A percentile compares a stretch with the other conserved stretches of the same genome.
Conservation (phyloP, 1,140 invertebrate genomes). For the Ganaspis sp. region DNA sequence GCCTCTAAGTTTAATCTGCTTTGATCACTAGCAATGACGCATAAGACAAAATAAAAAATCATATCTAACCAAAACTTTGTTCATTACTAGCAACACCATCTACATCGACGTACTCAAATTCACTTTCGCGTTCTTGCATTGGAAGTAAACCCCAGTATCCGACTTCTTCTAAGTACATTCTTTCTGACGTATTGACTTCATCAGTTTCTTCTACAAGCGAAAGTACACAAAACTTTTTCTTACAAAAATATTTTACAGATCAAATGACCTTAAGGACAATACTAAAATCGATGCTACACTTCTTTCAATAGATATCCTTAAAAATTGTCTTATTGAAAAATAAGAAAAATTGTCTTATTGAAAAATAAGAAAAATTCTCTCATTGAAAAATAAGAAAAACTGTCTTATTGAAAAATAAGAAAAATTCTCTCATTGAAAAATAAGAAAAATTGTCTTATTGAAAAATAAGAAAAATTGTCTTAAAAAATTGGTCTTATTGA, state of each 20-base stretch:
- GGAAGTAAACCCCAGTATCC: constrained; percentile 74
- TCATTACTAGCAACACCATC: constrained; percentile 58
- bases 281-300: no score
- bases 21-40: not conserved
- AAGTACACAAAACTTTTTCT: constrained; percentile 34
- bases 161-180: constrained; percentile 74
- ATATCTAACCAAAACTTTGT: constrained; percentile 68
- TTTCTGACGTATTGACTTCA: constrained; percentile 61
- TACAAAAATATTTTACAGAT: constrained; percentile 12
- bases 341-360: no score
- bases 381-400: no score
- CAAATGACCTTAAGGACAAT: no score
- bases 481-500: not conserved
- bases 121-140: constrained; percentile 69
- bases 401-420: no score
- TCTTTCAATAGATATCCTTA: no score
- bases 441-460: no score
- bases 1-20: not conserved
- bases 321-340: no score
- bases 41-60: constrained; percentile 34
- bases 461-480: no score
- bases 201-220: constrained; percentile 55
- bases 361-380: no score
- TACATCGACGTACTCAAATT: constrained; percentile 66
- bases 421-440: no score